Evolutionary conservation across 2,113 vertebrate species (phyloP).

Genomic region (Thamnaconus septentrionalis): DNA sequence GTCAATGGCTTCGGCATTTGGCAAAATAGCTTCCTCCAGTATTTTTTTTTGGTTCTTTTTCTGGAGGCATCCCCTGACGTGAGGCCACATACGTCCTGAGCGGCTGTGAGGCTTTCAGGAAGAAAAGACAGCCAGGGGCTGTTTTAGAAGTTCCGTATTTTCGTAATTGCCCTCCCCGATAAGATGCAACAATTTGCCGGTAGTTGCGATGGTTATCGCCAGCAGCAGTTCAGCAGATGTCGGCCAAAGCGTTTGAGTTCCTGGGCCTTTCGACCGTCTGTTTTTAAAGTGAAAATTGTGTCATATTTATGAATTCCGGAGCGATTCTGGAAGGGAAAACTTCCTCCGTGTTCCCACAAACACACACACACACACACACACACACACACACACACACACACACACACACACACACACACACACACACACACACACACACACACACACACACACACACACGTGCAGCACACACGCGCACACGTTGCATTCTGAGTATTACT

Average conservation of each 20-base stretch:
- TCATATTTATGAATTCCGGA: slow-evolving; percentile 23
- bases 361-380: neutral
- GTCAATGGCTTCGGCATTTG: slow-evolving; percentile 76
- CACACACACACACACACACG: slow-evolving; percentile 9
- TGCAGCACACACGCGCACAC: neutral
- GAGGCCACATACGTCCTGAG: slow-evolving; percentile 60
- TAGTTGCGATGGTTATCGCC: slow-evolving; percentile 76
- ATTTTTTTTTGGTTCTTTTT: too few relatives aligned
- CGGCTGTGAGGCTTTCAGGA: slow-evolving; percentile 44
- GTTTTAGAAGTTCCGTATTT: slow-evolving; percentile 74
- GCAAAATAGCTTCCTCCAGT: slow-evolving; percentile 80
- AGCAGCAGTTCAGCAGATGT: slow-evolving; percentile 73
- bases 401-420: neutral
- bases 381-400: slow-evolving; percentile 20
- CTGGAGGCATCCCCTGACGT: slow-evolving; percentile 58
- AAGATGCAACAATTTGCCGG: slow-evolving; percentile 71
- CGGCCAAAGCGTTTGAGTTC: neutral
- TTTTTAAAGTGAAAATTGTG: slow-evolving; percentile 33
- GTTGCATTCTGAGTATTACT: slow-evolving; percentile 45
- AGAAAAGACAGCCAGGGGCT: slow-evolving; percentile 63
- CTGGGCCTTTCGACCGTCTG: too few relatives aligned
- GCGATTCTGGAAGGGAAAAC: too few relatives aligned
- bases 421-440: slow-evolving; percentile 14
- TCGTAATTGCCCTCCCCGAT: slow-evolving; percentile 70
- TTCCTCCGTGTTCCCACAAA: too few relatives aligned